phyloP scores from a whole-genome alignment of 2,888 invertebrate genomes.

The Danaus chrysippus region DNA sequence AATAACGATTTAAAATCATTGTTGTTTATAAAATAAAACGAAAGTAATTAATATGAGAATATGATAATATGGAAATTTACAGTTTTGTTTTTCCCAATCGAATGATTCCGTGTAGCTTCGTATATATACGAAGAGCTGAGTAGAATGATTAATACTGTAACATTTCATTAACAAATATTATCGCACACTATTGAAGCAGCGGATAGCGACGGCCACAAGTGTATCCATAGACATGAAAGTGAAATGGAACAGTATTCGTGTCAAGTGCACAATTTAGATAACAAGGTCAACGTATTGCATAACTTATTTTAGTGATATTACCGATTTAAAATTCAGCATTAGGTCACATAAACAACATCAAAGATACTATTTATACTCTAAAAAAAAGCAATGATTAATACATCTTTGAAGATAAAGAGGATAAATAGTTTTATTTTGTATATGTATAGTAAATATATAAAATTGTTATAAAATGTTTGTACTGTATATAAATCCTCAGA shows the following conservation, averaged over 20 bases:
- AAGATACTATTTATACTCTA: too few species aligned
- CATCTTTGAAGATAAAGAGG: too few species aligned
- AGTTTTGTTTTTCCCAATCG: too few species aligned
- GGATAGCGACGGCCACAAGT: slow-evolving; percentile 40
- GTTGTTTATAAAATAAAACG: slow-evolving; percentile 15
- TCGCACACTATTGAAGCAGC: slow-evolving; percentile 51
- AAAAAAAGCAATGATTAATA: too few species aligned
- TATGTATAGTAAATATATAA: too few species aligned
- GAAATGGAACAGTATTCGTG: slow-evolving; percentile 77
- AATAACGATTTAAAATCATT: slow-evolving; percentile 32
- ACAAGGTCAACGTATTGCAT: slow-evolving; percentile 74
- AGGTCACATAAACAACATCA: too few species aligned
- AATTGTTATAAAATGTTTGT: too few species aligned
- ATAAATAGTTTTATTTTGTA: too few species aligned
- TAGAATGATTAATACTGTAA: slow-evolving; percentile 3
- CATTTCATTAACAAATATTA: slow-evolving; percentile 26
- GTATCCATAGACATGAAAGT: slow-evolving; percentile 68
- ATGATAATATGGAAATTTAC: too few species aligned
- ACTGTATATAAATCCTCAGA: too few species aligned
- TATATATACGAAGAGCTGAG: neutral
- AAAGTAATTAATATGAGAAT: neutral
- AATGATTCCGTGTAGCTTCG: too few species aligned
- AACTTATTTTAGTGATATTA: slow-evolving; percentile 55
- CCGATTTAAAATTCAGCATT: slow-evolving; percentile 28
- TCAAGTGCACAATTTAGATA: slow-evolving; percentile 79